Conservation (phyloP, 1,140 invertebrate species). For the Brachionus rotundiformis region DNA sequence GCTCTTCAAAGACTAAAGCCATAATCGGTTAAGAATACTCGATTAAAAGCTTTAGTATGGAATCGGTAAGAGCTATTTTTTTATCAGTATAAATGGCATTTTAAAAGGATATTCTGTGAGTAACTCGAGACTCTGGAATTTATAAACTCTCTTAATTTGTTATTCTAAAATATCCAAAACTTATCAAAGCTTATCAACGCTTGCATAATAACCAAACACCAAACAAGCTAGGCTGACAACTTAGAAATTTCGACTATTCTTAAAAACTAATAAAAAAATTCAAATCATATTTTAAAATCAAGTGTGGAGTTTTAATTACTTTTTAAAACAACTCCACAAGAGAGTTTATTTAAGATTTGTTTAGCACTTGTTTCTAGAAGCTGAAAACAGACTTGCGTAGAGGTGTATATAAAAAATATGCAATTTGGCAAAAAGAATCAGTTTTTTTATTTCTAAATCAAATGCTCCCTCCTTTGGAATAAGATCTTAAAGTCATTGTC, state of each 20-base stretch:
- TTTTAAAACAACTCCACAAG: slow-evolving; percentile 27
- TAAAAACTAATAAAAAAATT: not conserved
- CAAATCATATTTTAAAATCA: slow-evolving; percentile 4
- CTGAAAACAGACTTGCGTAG: not conserved
- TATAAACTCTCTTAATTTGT: not conserved
- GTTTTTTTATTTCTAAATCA: not conserved
- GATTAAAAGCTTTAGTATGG: slow-evolving; percentile 11
- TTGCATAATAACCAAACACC: slow-evolving; percentile 42
- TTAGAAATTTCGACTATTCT: slow-evolving; percentile 16
- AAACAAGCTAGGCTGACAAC: slow-evolving; percentile 29
- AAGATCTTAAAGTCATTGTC: not conserved
- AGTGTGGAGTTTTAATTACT: not conserved
- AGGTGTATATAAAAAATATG: slow-evolving; percentile 2
- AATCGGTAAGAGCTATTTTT: not conserved
- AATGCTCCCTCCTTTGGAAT: not conserved
- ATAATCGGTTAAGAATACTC: slow-evolving; percentile 2
- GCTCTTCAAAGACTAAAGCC: slow-evolving; percentile 3
- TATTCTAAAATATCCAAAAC: slow-evolving; percentile 30
- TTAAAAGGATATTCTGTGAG: not conserved
- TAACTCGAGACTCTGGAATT: not conserved
- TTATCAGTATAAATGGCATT: not conserved
- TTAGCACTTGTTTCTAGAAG: slow-evolving; percentile 39
- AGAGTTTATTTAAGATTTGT: slow-evolving; percentile 35
- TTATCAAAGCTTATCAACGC: slow-evolving; percentile 24
- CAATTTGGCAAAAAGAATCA: not conserved